These are phyloP conservation scores for Hartigia nigra DNA, from an alignment of 2,888 invertebrate genomes.

Conservation along the genomic window DNA sequence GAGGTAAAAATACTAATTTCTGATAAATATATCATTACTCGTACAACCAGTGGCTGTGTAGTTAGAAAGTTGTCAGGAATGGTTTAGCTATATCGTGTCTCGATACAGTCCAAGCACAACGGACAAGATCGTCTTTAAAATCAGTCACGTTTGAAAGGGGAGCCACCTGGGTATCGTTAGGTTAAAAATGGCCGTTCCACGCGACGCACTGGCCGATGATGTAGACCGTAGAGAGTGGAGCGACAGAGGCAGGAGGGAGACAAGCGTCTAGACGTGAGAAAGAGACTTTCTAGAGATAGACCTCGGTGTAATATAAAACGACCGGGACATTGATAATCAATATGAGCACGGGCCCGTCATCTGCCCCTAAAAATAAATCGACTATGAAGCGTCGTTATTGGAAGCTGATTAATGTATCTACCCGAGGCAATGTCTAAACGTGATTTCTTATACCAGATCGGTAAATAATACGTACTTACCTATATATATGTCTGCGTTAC, in stretches of 20 bases:
- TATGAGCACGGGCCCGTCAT: background rate
- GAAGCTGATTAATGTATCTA: background rate
- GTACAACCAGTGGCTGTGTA: background rate
- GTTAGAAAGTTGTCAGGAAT: background rate
- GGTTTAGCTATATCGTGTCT: background rate
- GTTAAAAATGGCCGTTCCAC: background rate
- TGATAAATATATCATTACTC: background rate
- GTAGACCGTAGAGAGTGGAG: background rate
- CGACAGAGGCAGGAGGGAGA: background rate
- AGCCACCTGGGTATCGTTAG: background rate
- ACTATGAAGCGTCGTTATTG: conserved; percentile 1
- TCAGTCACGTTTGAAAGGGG: background rate
- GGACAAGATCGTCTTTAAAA: background rate
- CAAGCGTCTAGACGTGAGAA: background rate
- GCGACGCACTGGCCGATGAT: background rate
- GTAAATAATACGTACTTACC: background rate
- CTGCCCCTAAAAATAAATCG: background rate
- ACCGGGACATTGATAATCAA: background rate
- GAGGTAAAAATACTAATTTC: background rate
- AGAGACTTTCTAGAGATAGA: background rate
- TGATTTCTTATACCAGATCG: background rate
- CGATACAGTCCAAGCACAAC: background rate
- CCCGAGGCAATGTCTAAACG: background rate
- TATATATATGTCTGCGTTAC: background rate
- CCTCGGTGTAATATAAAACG: background rate